Evolutionary conservation across 2,797 vertebrate species (phyloP), one percentile per base, ranked within the genome.

Genomic region (Sardinella longiceps): DNA sequence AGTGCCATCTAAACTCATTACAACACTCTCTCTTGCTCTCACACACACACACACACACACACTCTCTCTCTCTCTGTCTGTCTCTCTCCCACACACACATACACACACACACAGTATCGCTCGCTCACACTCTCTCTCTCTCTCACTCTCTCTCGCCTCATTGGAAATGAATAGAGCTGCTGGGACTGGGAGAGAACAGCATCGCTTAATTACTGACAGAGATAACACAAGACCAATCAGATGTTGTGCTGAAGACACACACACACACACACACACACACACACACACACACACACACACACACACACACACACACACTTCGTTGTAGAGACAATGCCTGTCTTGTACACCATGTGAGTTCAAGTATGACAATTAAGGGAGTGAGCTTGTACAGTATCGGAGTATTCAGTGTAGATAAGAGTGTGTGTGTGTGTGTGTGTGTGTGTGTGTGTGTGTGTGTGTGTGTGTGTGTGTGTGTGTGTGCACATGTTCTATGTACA

Each of bases 311-410:
- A 5, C 33, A n/a, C 30, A 60, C 23, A 77, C 83, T 39, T 28
- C 14, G 25, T 6, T 37, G 58, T 33, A 18, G 45, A 81, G 28
- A 63, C 81, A 63, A 33, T 37, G 2, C 10, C 30, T 58, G 20
- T 45, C 81, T 90, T 90, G 87, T 88, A 82, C 90, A 90, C 90
- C 87, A 90, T 89, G 90, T 74, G 3, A 37, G 28, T 56, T 15
- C 74, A 28, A 50, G 12, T 30, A 84, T 33, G 25, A 53, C 20
- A 80, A 37, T 15, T 30, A 20, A 37, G 15, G 66, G 30, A 77
- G 56, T 81, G 86, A 48, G 84, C 80, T 60, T 81, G 51, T 12
- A n/a, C n/a, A n/a, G n/a, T n/a, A 28, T 25, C 60, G 12, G 25
- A 30, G 60, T 30, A 25, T 66, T 66, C 30, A 51, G 86, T 48